Evolutionary conservation across 2,888 invertebrate genomes (phyloP).

Genomic region (Pseudanteris insignis): DNA sequence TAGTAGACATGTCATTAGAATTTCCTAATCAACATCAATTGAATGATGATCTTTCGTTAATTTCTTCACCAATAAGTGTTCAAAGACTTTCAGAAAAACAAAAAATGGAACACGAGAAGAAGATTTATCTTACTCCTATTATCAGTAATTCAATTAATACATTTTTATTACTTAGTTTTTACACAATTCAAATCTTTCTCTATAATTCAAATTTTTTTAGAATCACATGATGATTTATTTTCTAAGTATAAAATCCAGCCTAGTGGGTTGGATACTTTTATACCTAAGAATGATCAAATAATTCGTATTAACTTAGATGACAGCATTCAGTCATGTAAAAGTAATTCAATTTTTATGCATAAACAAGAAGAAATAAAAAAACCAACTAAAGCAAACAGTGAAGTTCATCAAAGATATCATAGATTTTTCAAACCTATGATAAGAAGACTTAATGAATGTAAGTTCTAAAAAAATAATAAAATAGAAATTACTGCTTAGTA

Average conservation of each 20-base stretch:
- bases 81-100: conserved; percentile 10
- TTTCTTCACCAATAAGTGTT: conserved; percentile 6
- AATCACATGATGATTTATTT: conserved; percentile 2
- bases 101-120: conserved; percentile 13
- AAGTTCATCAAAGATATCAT: conserved; percentile 10
- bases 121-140: conserved; percentile 17
- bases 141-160: conserved; percentile 1
- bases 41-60: not conserved
- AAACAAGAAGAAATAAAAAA: conserved; percentile 3
- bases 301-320: conserved; percentile 10
- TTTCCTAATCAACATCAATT: no score
- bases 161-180: not conserved
- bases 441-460: conserved; percentile 4
- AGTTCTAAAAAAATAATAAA: not conserved
- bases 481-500: no score
- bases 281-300: conserved; percentile 2
- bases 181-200: no score
- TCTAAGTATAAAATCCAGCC: conserved; percentile 12
- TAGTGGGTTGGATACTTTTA: not conserved
- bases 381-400: not conserved
- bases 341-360: not conserved
- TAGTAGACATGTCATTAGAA: no score
- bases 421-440: conserved; percentile 7
- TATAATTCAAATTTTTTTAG: no score
- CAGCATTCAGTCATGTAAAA: conserved; percentile 1